phyloP scores from a whole-genome alignment of 2,888 invertebrate species.

The Apamea sordens region DNA sequence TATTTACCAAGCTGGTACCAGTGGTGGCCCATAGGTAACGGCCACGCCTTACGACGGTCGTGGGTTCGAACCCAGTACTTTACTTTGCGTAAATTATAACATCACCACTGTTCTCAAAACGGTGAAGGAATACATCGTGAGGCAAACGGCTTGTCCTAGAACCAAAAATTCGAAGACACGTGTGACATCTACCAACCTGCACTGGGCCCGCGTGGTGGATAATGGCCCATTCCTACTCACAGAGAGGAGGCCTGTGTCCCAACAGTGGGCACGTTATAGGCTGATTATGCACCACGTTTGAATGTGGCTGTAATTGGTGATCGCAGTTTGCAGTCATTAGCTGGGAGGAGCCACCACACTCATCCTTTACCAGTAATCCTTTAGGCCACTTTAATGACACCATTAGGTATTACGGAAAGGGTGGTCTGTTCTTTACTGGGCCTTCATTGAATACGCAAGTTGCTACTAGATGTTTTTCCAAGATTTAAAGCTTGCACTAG shows the following conservation, averaged over 20 bases:
- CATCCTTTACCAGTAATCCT: constrained; percentile 4
- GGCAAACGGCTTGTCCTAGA: not conserved
- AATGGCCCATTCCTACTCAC: not conserved
- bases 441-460: not conserved
- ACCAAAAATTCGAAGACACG: not conserved
- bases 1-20: not conserved
- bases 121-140: not conserved
- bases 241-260: not conserved
- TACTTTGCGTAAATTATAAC: not conserved
- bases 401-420: not conserved
- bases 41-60: too few relatives aligned
- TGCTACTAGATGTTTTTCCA: not conserved
- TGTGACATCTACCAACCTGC: not conserved
- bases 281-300: not conserved
- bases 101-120: not conserved
- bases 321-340: constrained; percentile 10
- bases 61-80: not conserved
- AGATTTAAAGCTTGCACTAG: not conserved
- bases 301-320: not conserved
- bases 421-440: not conserved
- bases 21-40: not conserved
- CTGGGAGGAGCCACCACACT: not conserved
- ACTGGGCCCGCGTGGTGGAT: not conserved
- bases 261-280: not conserved
- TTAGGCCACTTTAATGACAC: constrained; percentile 2